Percentiles rank a stretch among this genome's conserved stretches.
Evolutionary conservation across 1,140 invertebrate species (phyloP).

Genomic region (Pseudomyrmex sp.): DNA sequence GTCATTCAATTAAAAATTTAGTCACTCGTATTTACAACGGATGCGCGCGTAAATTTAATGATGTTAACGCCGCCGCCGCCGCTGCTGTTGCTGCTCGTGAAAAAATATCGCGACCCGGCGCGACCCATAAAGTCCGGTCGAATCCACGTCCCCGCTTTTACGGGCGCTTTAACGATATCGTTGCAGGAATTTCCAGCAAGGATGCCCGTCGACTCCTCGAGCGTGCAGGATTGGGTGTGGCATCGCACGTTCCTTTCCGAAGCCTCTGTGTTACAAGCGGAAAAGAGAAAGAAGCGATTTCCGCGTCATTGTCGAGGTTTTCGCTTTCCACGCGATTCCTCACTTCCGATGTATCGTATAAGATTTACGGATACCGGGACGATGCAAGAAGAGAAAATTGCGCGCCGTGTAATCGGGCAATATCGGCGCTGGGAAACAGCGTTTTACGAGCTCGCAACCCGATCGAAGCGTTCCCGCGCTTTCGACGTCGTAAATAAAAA

Average conservation of each 20-base stretch:
- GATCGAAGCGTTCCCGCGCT: conserved; percentile 21
- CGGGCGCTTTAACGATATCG: conserved; percentile 60
- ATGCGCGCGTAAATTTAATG: conserved; percentile 34
- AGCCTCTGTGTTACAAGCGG: background rate
- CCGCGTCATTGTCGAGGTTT: background rate
- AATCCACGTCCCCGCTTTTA: conserved; percentile 53
- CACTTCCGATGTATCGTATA: background rate
- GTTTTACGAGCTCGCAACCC: conserved; percentile 59
- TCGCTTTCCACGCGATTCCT: background rate
- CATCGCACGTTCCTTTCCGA: background rate
- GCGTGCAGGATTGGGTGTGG: background rate
- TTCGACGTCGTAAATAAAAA: conserved; percentile 45
- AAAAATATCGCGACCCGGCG: conserved; percentile 25
- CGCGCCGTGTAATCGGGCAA: conserved; percentile 44
- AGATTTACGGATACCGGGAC: conserved; percentile 45
- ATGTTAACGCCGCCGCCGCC: conserved; percentile 31
- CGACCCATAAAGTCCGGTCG: conserved; percentile 46
- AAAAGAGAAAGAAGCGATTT: background rate
- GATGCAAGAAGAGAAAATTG: background rate
- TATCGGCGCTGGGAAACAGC: conserved; percentile 35
- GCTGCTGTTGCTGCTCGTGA: background rate
- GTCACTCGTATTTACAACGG: conserved; percentile 18
- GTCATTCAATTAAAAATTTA: conserved; percentile 44
- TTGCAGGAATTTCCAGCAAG: conserved; percentile 52
- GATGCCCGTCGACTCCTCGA: conserved; percentile 23